These are phyloP conservation scores for Clusia tigrina DNA, from an alignment of 2,888 invertebrate genomes.

Conservation along the genomic window DNA sequence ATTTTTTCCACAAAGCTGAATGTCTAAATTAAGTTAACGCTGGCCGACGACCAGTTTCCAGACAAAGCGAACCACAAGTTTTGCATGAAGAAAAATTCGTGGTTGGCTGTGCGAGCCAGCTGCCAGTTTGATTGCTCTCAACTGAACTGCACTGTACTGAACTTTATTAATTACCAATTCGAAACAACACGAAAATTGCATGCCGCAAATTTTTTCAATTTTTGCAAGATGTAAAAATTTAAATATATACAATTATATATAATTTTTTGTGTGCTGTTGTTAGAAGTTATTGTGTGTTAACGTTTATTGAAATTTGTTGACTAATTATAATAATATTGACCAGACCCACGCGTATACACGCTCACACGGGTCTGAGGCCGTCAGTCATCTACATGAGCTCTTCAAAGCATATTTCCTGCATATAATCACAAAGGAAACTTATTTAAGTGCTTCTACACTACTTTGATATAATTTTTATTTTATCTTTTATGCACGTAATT, in stretches of 20 bases:
- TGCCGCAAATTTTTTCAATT: conserved; percentile 33
- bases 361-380: background rate
- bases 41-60: conserved; percentile 10
- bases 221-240: conserved; percentile 7
- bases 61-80: conserved; percentile 14
- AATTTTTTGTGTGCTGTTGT: no score
- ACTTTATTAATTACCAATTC: conserved; percentile 51
- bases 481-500: conserved; percentile 13
- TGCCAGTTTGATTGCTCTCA: background rate
- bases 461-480: conserved; percentile 11
- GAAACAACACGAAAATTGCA: conserved; percentile 45
- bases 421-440: background rate
- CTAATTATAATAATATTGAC: no score
- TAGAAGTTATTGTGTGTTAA: no score
- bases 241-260: no score
- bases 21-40: conserved; percentile 52
- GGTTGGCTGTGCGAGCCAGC: background rate
- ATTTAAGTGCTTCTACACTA: conserved; percentile 6
- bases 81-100: background rate
- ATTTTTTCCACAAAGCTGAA: conserved; percentile 42
- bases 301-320: no score
- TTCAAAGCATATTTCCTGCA: conserved; percentile 4
- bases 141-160: conserved; percentile 13
- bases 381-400: no score
- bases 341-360: background rate